A percentile compares a stretch with the other conserved stretches of the same genome.
These are phyloP conservation scores for Stegodyphus mimosarum DNA, from an alignment of 1,140 invertebrate species.

Conservation along the genomic window DNA sequence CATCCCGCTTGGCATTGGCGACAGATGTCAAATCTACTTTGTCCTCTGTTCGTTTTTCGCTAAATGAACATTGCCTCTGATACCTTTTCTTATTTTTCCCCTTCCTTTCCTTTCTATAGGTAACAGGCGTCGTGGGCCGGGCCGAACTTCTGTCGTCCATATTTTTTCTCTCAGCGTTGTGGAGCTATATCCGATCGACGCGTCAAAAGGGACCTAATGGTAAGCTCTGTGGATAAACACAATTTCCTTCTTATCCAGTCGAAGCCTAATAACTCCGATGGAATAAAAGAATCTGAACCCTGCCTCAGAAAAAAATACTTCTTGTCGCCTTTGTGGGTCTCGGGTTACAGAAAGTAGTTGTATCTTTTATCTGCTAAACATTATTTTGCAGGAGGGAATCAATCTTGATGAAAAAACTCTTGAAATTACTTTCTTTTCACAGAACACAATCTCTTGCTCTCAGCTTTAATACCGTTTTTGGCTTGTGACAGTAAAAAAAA, in stretches of 20 bases:
- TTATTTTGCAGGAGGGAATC: too few species aligned
- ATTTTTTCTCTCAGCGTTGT: conserved; percentile 88
- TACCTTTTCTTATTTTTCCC: conserved; percentile 58
- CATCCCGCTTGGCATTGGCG: not conserved
- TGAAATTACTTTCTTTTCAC: too few species aligned
- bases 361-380: too few species aligned
- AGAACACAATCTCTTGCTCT: too few species aligned
- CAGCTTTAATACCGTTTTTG: too few species aligned
- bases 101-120: conserved; percentile 76
- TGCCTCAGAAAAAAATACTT: not conserved
- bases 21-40: conserved; percentile 36
- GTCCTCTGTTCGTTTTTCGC: not conserved
- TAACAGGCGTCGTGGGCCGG: conserved; percentile 88
- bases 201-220: conserved; percentile 15
- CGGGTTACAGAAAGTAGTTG: too few species aligned
- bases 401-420: too few species aligned
- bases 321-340: too few species aligned
- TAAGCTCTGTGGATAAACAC: conserved; percentile 33
- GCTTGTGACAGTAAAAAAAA: too few species aligned
- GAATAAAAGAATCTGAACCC: not conserved
- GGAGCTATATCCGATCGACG: conserved; percentile 5
- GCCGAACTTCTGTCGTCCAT: conserved; percentile 95
- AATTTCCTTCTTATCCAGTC: conserved; percentile 29
- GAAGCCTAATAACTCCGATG: not conserved
- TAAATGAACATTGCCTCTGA: conserved; percentile 19